Base-by-base conservation (phyloP, 2,113 vertebrate genomes). In the Zingel zingel region DNA sequence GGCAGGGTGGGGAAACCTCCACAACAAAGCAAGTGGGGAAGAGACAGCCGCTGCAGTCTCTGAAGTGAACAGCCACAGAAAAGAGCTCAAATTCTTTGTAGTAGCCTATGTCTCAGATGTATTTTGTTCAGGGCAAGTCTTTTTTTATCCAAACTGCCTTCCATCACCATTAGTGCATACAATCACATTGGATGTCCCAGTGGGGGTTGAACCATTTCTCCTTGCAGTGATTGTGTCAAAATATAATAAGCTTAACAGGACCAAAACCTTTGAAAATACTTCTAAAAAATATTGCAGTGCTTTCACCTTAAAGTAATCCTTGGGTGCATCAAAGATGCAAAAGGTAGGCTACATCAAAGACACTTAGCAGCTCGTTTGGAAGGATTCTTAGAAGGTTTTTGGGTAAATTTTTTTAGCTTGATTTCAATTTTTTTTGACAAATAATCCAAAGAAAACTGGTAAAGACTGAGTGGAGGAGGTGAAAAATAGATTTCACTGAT, bases 1-100 rank as follows among this genome's bases (percentile, higher is more conserved):
- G 83, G 63, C 48, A 4, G 43, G 63, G 33, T 3, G 8, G 23
- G 63, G 66, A 78, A 69, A 74, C 68, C 57, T 36, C 45, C 43
- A 36, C 33, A 39, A 77, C 33, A 72, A 67, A 81, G 58, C 45
- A 4, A 70, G 21, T 3, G 45, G 6, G 48, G 61, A 50, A 16
- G 19, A 54, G 23, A 66, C 25, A 48, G 5, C 25, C 4, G 27
- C 25, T 30, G 6, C 21, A 2, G 47, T 16, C 63, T 67, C 45
- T 59, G 45, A 54, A 48, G 47, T 63, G 16, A 58, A 27, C 2
- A 13, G 51, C 4, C 51, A 53, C 15, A 51, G 21, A 71, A 43
- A 76, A 51, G 2, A 10, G 43, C 51, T 57, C 51, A 23, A 9
- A 45, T 54, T 84, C 33, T 78, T 61, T 67, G 68, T 54, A 8